Conservation (phyloP, 2,113 vertebrate genomes). For the Prunella himalayana region DNA sequence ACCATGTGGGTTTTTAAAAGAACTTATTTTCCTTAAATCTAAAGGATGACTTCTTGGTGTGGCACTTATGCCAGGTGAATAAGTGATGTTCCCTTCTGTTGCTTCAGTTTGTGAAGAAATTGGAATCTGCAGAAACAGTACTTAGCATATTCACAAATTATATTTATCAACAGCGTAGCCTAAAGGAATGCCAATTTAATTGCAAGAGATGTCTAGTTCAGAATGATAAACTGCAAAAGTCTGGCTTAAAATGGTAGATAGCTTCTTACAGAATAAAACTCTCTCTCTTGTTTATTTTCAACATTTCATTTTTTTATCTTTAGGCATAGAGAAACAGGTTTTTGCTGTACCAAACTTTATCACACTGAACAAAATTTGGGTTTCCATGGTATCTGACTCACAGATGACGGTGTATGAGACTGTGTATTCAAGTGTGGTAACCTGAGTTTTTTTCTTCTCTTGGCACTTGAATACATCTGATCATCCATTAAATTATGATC, state of each 20-base stretch:
- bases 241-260: not conserved
- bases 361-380: not conserved
- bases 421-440: not conserved
- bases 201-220: not conserved
- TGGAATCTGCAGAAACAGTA: not conserved
- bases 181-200: not conserved
- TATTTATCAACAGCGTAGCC: not conserved
- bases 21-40: not conserved
- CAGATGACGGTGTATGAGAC: not conserved
- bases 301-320: not conserved
- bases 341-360: not conserved
- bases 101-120: not conserved
- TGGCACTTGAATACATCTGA: not conserved
- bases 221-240: not conserved
- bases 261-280: not conserved
- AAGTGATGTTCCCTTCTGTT: not conserved
- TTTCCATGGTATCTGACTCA: not conserved
- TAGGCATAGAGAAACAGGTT: not conserved
- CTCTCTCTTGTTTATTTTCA: not conserved
- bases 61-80: not conserved
- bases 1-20: fast-evolving
- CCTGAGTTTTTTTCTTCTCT: not conserved
- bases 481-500: not conserved
- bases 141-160: not conserved
- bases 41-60: not conserved